A percentile compares a stretch with the other conserved stretches of the same genome.
Conservation (phyloP, 2,888 invertebrate genomes). For the Zhuqinia jingwanae region DNA sequence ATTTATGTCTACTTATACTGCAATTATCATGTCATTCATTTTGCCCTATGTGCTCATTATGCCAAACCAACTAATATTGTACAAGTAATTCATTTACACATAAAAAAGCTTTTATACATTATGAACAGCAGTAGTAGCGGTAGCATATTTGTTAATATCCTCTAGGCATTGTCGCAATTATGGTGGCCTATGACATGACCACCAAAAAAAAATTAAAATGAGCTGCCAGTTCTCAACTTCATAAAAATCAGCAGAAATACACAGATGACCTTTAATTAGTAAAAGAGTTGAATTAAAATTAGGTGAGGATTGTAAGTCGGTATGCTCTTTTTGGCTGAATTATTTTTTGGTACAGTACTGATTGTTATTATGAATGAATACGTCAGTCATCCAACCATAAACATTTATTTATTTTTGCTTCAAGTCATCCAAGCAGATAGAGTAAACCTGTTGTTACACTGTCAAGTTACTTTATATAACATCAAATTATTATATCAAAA, state of each 20-base stretch:
- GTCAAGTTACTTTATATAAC: conserved; percentile 6
- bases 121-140: background rate
- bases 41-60: conserved; percentile 22
- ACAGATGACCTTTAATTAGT: conserved; percentile 38
- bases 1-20: conserved; percentile 19
- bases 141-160: background rate
- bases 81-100: too few species aligned
- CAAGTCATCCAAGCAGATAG: background rate
- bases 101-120: too few species aligned
- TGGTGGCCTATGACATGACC: conserved; percentile 11
- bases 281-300: conserved; percentile 19
- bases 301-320: conserved; percentile 18
- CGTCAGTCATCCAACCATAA: conserved; percentile 12
- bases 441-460: conserved; percentile 37
- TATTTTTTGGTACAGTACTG: conserved; percentile 32
- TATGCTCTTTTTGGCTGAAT: conserved; percentile 16
- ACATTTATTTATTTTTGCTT: background rate
- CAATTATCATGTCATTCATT: background rate
- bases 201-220: background rate
- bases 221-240: background rate
- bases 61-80: background rate
- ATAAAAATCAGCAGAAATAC: background rate
- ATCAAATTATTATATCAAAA: conserved; percentile 3
- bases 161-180: background rate
- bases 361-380: conserved; percentile 5